These are phyloP conservation scores for Platyrinchus mystaceus DNA, from an alignment of 2,797 vertebrate species.

Conservation along the genomic window DNA sequence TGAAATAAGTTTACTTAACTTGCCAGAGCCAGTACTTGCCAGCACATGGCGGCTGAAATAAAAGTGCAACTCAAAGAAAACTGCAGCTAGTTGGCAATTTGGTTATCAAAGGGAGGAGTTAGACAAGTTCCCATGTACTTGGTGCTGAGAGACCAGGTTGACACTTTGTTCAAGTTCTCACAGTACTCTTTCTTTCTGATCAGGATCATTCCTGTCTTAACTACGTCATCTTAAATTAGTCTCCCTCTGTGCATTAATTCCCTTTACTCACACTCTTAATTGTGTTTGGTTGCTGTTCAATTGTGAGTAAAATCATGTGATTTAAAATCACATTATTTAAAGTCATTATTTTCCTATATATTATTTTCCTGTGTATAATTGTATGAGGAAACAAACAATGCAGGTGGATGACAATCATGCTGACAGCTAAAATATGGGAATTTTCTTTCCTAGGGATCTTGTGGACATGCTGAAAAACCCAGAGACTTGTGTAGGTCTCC, in stretches of 20 bases:
- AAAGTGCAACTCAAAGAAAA: neutral
- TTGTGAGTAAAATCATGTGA: neutral
- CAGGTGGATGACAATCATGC: neutral
- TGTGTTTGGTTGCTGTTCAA: neutral
- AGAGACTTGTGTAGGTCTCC: neutral
- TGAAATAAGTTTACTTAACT: neutral
- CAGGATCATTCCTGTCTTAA: neutral
- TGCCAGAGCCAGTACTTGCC: neutral
- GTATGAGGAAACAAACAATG: neutral
- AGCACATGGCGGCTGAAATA: neutral
- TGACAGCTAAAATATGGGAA: neutral
- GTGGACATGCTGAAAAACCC: neutral
- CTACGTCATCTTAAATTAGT: neutral
- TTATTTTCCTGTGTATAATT: neutral
- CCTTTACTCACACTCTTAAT: neutral
- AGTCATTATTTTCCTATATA: neutral
- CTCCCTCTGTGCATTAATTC: neutral
- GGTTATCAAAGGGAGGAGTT: neutral
- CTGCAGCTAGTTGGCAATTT: neutral
- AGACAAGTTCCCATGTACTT: neutral
- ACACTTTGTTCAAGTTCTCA: neutral
- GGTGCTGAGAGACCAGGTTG: neutral
- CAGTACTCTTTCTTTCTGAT: neutral
- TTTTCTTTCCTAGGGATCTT: neutral
- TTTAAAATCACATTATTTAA: neutral